Evolutionary conservation across 1,140 invertebrate genomes (phyloP).

Genomic region (Dendroctonus valens): DNA sequence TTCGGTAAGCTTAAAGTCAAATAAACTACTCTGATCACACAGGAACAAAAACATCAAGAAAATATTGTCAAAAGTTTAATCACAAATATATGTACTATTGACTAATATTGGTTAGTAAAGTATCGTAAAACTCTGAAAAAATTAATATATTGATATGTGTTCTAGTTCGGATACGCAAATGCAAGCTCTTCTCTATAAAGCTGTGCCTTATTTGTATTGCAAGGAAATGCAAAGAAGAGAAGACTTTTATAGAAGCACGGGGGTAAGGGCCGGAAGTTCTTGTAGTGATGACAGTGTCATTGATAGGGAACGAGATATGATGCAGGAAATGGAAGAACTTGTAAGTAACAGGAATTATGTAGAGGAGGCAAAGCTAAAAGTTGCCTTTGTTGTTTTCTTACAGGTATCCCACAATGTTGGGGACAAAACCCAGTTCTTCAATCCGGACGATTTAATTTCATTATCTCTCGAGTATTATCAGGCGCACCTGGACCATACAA

Average conservation of each 20-base stretch:
- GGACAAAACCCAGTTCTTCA: slow-evolving; percentile 48
- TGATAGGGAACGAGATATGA: slow-evolving; percentile 41
- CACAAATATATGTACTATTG: no score
- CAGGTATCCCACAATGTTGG: slow-evolving; percentile 36
- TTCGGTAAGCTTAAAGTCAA: slow-evolving; percentile 34
- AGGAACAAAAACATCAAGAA: no score
- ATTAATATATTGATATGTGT: not conserved
- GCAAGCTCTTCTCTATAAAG: slow-evolving; percentile 94
- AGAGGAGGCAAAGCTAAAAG: no score
- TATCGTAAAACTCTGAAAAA: not conserved
- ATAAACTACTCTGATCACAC: no score
- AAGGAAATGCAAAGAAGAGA: slow-evolving; percentile 81
- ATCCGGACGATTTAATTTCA: slow-evolving; percentile 86
- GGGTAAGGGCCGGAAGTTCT: slow-evolving; percentile 44
- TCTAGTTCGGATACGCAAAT: slow-evolving; percentile 81
- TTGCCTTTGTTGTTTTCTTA: not conserved
- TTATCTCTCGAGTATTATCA: slow-evolving; percentile 72
- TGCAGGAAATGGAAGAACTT: slow-evolving; percentile 40
- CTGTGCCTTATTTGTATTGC: slow-evolving; percentile 88
- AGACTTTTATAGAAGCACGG: slow-evolving; percentile 59
- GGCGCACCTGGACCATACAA: slow-evolving; percentile 44
- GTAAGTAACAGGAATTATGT: slow-evolving; percentile 17
- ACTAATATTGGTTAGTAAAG: no score
- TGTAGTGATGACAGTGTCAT: slow-evolving; percentile 49
- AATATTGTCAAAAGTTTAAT: no score